Conservation (phyloP, 2,113 vertebrate genomes). For the Larimichthys polyactis region DNA sequence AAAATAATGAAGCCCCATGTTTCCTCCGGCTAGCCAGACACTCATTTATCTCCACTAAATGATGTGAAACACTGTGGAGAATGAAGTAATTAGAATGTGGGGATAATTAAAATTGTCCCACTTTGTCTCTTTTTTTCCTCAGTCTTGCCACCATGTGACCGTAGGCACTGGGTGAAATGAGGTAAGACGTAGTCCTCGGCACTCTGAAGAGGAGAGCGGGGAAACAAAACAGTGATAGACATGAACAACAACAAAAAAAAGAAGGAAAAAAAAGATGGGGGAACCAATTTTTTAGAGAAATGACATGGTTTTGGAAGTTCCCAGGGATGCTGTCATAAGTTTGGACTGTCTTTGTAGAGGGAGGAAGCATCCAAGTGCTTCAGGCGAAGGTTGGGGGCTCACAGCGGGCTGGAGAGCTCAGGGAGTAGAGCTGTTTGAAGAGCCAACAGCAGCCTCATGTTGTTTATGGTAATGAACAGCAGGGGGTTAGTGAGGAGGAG, state of each 20-base stretch:
- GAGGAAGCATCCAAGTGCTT: constrained; percentile 39
- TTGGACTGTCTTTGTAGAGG: constrained; percentile 20
- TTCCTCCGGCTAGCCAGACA: constrained; percentile 70
- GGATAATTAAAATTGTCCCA: constrained; percentile 81
- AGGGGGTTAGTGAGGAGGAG: constrained; percentile 33
- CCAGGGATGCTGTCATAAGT: constrained; percentile 15
- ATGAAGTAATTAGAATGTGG: constrained; percentile 77
- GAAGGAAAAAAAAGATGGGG: background rate
- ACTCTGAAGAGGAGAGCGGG: background rate
- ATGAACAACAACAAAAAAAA: background rate
- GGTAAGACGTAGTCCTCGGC: constrained; percentile 46
- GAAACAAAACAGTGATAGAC: constrained; percentile 34
- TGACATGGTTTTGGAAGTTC: constrained; percentile 7
- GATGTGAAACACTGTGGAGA: constrained; percentile 76
- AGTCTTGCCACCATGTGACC: constrained; percentile 47
- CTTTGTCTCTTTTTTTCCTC: constrained; percentile 63
- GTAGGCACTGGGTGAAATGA: constrained; percentile 63
- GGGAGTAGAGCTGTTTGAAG: constrained; percentile 30
- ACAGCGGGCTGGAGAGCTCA: constrained; percentile 35
- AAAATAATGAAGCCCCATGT: constrained; percentile 76
- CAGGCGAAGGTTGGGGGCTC: constrained; percentile 53
- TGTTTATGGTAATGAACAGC: constrained; percentile 72
- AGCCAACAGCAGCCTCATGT: constrained; percentile 53
- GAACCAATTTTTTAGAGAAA: background rate
- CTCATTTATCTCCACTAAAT: constrained; percentile 80